Conservation (phyloP, 2,888 invertebrate genomes). For the Chrysomela aeneicollis region DNA sequence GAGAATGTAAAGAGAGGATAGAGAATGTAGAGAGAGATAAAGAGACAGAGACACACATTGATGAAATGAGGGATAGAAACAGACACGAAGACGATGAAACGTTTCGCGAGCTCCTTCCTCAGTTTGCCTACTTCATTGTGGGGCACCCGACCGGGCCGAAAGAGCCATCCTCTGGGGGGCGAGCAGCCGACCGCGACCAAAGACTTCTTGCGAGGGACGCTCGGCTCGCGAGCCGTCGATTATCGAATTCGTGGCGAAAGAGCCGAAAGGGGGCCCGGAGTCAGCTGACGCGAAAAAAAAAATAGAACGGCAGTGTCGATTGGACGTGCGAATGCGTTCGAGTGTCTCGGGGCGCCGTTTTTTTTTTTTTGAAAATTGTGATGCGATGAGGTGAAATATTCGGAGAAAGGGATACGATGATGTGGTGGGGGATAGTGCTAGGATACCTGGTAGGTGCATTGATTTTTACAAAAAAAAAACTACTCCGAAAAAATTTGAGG, state of each 20-base stretch:
- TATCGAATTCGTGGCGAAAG: background rate
- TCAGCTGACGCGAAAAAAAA: too few species aligned
- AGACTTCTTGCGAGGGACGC: background rate
- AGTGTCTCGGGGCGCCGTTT: too few species aligned
- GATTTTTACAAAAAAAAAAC: background rate
- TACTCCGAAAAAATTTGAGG: too few species aligned
- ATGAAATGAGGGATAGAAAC: background rate
- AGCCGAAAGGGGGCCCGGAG: too few species aligned
- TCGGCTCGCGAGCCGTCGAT: background rate
- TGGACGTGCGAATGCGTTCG: too few species aligned
- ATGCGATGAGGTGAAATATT: background rate
- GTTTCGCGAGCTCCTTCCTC: background rate
- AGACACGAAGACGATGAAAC: background rate
- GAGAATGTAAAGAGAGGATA: too few species aligned
- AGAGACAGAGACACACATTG: too few species aligned
- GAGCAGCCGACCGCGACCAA: background rate
- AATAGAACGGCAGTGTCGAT: too few species aligned
- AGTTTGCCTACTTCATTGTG: background rate
- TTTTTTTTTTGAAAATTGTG: too few species aligned
- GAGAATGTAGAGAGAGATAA: too few species aligned
- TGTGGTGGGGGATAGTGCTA: background rate
- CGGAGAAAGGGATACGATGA: background rate
- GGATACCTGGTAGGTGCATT: background rate
- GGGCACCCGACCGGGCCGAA: too few species aligned
- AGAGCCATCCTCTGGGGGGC: too few species aligned